A percentile compares a stretch with the other conserved stretches of the same genome.
These are phyloP conservation scores for Polydrusus cervinus DNA, from an alignment of 2,888 invertebrate genomes.

Conservation along the genomic window DNA sequence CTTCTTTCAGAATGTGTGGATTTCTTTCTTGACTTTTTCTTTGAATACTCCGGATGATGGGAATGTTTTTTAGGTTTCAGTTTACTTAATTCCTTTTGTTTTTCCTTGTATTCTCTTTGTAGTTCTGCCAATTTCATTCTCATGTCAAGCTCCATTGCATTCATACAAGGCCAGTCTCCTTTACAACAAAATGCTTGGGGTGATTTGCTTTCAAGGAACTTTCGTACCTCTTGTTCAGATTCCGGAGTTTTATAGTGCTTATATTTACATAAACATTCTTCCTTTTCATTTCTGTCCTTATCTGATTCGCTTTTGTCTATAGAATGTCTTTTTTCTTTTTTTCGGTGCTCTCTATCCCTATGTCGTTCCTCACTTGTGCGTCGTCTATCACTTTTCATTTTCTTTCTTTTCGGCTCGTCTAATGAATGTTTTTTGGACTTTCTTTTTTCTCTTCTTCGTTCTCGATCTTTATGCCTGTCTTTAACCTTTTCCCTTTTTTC, in stretches of 20 bases:
- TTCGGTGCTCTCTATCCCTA: constrained; percentile 60
- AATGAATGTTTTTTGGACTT: constrained; percentile 67
- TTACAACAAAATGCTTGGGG: constrained; percentile 63
- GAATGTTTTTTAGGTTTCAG: constrained; percentile 75
- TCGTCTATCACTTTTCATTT: constrained; percentile 64
- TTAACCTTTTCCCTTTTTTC: constrained; percentile 51
- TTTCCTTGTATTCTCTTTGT: constrained; percentile 87
- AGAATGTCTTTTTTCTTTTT: constrained; percentile 57
- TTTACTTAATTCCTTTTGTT: constrained; percentile 86
- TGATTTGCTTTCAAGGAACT: constrained; percentile 67
- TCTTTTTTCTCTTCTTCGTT: constrained; percentile 71
- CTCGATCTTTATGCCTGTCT: constrained; percentile 57
- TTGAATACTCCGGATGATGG: constrained; percentile 63
- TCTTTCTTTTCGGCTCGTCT: constrained; percentile 70
- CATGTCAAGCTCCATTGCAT: constrained; percentile 88
- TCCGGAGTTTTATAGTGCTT: constrained; percentile 69
- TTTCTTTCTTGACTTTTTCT: constrained; percentile 73
- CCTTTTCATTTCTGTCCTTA: constrained; percentile 48
- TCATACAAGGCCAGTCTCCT: constrained; percentile 73
- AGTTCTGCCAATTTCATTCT: constrained; percentile 86
- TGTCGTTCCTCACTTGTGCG: constrained; percentile 59
- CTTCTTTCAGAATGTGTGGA: constrained; percentile 65
- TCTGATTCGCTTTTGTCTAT: constrained; percentile 52
- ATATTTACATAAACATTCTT: constrained; percentile 63
- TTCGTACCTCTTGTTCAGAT: constrained; percentile 69